phyloP scores from a whole-genome alignment of 2,113 vertebrate genomes.

The Tringa solitaria region DNA sequence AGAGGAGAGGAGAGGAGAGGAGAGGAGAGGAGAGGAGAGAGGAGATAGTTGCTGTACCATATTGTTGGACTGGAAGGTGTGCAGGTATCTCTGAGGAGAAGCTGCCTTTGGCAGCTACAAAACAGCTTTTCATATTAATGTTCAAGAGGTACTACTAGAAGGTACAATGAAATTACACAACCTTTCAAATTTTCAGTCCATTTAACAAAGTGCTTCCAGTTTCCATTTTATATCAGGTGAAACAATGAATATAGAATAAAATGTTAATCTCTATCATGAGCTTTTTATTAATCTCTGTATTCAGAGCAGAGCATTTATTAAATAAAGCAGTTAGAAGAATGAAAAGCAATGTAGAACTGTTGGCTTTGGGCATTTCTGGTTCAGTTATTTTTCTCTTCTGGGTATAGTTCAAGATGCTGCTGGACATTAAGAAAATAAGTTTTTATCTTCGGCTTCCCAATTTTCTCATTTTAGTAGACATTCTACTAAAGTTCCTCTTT shows the following conservation, averaged over 20 bases:
- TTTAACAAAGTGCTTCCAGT: slow-evolving; percentile 30
- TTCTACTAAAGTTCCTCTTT: background rate
- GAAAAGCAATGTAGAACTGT: background rate
- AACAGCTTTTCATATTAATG: background rate
- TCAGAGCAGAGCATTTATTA: background rate
- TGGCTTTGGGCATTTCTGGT: background rate
- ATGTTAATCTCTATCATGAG: background rate
- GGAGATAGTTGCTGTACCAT: background rate
- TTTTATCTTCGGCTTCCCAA: background rate
- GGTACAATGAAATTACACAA: background rate
- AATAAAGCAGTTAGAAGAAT: background rate
- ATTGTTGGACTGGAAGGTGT: background rate
- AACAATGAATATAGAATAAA: slow-evolving; percentile 18
- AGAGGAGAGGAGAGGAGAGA: too few species aligned
- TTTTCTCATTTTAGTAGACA: background rate
- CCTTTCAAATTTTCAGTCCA: slow-evolving; percentile 23
- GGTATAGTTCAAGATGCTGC: background rate
- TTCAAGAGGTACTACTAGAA: background rate
- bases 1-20: too few species aligned
- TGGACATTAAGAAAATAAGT: background rate
- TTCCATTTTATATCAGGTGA: background rate
- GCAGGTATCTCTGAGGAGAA: background rate
- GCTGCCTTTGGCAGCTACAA: background rate
- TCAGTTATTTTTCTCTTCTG: background rate
- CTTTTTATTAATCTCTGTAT: slow-evolving; percentile 16